Evolutionary conservation across 2,113 vertebrate genomes (phyloP).

Genomic region (Nerophis lumbriciformis): DNA sequence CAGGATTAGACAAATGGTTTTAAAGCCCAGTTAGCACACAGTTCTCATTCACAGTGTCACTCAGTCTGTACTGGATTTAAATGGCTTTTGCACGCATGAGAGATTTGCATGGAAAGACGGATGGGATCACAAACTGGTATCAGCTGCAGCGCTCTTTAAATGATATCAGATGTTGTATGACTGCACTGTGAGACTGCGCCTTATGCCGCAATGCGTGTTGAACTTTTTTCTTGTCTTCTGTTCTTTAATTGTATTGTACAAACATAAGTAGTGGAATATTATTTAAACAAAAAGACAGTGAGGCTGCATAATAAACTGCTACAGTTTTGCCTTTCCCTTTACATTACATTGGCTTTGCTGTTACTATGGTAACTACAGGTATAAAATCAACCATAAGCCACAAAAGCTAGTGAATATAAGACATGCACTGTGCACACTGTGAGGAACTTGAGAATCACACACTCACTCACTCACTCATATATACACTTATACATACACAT

Average conservation of each 20-base stretch:
- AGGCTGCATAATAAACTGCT: neutral
- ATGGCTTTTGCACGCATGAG: constrained; percentile 7
- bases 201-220: too few relatives aligned
- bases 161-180: neutral
- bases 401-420: neutral
- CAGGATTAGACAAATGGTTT: constrained; percentile 7
- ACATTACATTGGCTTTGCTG: neutral
- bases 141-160: neutral
- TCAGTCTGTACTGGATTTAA: constrained; percentile 3
- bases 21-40: constrained; percentile 2
- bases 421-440: neutral
- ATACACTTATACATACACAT: too few relatives aligned
- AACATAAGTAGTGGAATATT: too few relatives aligned
- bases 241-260: too few relatives aligned
- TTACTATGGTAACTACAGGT: constrained; percentile 4
- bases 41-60: constrained; percentile 2
- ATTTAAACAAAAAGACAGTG: neutral
- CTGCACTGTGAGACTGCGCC: neutral
- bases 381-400: neutral
- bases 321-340: neutral
- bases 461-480: too few relatives aligned
- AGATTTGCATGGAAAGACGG: constrained; percentile 1
- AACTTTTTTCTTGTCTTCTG: too few relatives aligned
- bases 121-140: constrained; percentile 6
- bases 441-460: neutral